These are phyloP conservation scores for Chunga burmeisteri DNA, from an alignment of 2,113 vertebrate species.

Conservation along the genomic window DNA sequence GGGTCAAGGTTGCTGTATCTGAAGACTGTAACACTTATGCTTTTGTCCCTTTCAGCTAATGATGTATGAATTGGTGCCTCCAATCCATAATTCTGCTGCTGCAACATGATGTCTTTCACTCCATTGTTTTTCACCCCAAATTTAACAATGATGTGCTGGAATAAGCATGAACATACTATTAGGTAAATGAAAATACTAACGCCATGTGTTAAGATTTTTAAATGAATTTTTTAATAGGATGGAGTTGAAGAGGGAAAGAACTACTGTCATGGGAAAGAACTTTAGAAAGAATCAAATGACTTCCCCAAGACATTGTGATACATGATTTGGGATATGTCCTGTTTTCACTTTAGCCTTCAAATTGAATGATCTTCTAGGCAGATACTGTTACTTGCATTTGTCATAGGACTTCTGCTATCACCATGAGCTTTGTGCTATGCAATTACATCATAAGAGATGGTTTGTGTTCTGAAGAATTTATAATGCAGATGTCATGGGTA, in stretches of 20 bases:
- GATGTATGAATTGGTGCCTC: not conserved
- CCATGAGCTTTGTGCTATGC: not conserved
- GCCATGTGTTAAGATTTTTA: not conserved
- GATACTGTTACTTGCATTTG: not conserved
- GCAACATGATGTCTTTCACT: not conserved
- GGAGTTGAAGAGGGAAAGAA: not conserved
- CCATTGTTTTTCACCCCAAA: not conserved
- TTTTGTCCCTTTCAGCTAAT: not conserved
- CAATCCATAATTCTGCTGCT: not conserved
- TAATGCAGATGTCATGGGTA: not conserved
- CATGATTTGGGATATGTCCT: not conserved
- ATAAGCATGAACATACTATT: not conserved
- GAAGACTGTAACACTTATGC: not conserved
- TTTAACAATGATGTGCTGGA: not conserved
- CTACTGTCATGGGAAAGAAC: not conserved
- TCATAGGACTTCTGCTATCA: not conserved
- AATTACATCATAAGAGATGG: not conserved
- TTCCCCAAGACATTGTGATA: not conserved
- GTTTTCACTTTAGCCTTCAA: not conserved
- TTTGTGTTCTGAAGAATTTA: not conserved
- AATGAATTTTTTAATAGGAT: not conserved
- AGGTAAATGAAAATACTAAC: not conserved
- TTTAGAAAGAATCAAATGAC: not conserved
- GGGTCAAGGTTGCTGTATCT: not conserved
- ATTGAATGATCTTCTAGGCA: not conserved